phyloP scores from a whole-genome alignment of 2,797 vertebrate genomes.

The Centroberyx gerrardi region DNA sequence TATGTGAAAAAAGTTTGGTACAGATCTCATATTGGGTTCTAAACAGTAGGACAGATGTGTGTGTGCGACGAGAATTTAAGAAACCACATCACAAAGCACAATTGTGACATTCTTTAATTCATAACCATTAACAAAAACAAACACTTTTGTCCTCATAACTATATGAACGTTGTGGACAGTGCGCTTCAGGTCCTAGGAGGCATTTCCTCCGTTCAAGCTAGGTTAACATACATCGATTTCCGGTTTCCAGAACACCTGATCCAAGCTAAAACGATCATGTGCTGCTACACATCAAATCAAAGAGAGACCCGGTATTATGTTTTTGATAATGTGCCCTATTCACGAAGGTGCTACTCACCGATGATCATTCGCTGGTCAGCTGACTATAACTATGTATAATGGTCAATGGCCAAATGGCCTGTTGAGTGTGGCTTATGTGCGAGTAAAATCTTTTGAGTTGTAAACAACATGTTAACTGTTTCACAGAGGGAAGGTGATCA shows the following conservation, averaged over 20 bases:
- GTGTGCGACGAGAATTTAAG: not conserved
- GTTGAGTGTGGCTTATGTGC: not conserved
- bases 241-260: not conserved
- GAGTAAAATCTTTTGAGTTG: not conserved
- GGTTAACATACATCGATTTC: not conserved
- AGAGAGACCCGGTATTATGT: not conserved
- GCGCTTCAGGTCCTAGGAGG: constrained; percentile 16
- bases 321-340: constrained; percentile 18
- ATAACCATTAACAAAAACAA: constrained; percentile 55
- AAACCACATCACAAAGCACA: constrained; percentile 18
- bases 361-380: not conserved
- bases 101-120: constrained; percentile 60
- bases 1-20: not conserved
- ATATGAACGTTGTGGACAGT: constrained; percentile 31
- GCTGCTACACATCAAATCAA: constrained; percentile 1
- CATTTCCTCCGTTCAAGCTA: constrained; percentile 15
- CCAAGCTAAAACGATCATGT: not conserved
- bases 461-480: not conserved
- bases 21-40: not conserved
- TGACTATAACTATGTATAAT: not conserved
- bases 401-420: not conserved
- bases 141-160: constrained; percentile 25
- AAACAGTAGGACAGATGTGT: not conserved
- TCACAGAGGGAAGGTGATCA: not conserved
- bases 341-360: not conserved